phyloP scores from a whole-genome alignment of 2,888 invertebrate genomes.

The Athripsodes cinereus region DNA sequence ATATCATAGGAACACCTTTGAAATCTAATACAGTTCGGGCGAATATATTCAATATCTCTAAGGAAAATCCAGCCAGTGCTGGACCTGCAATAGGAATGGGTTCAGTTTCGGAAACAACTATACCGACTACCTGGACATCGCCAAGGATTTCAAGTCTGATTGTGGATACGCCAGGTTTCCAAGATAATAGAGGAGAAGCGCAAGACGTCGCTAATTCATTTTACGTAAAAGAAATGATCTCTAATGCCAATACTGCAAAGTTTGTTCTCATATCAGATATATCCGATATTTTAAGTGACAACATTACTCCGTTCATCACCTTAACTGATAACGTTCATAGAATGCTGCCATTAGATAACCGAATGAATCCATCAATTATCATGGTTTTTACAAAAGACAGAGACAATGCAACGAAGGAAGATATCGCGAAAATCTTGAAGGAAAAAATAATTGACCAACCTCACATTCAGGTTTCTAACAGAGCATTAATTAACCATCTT shows the following conservation, averaged over 20 bases:
- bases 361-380: neutral
- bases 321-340: neutral
- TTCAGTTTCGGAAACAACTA: neutral
- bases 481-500: neutral
- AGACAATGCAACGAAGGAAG: neutral
- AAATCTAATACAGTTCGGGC: neutral
- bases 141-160: neutral
- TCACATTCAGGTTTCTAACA: neutral
- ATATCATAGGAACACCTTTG: neutral
- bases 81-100: neutral
- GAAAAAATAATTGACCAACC: neutral
- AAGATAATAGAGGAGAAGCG: conserved; percentile 2
- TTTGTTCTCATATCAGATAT: neutral
- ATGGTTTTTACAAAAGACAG: conserved; percentile 4
- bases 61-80: neutral
- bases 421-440: neutral
- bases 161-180: conserved; percentile 3
- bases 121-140: neutral
- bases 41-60: neutral
- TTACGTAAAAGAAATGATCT: neutral
- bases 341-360: neutral
- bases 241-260: neutral
- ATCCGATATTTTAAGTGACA: neutral
- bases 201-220: conserved; percentile 5
- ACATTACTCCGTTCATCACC: neutral